phyloP scores from a whole-genome alignment of 2,888 invertebrate species.

The Pachycephus smyrnensis region DNA sequence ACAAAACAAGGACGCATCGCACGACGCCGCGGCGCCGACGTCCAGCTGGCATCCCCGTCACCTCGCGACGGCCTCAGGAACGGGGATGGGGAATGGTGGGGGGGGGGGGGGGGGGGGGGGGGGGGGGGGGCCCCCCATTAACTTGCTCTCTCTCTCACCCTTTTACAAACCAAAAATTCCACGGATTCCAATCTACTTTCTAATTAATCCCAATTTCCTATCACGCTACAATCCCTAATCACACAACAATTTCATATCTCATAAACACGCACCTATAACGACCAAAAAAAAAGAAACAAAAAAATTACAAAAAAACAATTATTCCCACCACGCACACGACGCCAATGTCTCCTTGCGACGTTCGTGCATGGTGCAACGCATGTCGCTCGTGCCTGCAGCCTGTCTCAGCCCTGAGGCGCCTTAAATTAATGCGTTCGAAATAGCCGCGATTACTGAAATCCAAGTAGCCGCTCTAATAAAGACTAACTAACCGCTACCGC shows the following conservation, averaged over 20 bases:
- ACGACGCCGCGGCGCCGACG: constrained; percentile 55
- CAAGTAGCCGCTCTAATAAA: neutral
- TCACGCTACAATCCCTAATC: neutral
- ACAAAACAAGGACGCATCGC: constrained; percentile 47
- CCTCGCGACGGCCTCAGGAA: constrained; percentile 36
- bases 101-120: too few species aligned
- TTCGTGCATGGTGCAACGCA: neutral
- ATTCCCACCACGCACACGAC: neutral
- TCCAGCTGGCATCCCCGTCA: constrained; percentile 56
- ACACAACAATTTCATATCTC: neutral
- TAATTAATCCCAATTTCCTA: neutral
- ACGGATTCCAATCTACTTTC: neutral
- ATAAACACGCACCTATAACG: neutral
- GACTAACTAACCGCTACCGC: neutral
- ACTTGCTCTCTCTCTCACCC: neutral
- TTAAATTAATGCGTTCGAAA: constrained; percentile 34
- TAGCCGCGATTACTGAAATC: constrained; percentile 33
- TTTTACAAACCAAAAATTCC: neutral
- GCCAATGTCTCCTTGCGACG: neutral
- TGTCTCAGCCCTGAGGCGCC: constrained; percentile 15
- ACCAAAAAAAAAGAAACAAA: too few species aligned
- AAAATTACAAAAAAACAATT: neutral
- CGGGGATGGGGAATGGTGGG: neutral
- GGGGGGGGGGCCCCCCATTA: neutral
- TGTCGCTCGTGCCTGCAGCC: constrained; percentile 15